Conservation (phyloP, 2,797 vertebrate genomes). For the Hoplostethus mediterraneus region DNA sequence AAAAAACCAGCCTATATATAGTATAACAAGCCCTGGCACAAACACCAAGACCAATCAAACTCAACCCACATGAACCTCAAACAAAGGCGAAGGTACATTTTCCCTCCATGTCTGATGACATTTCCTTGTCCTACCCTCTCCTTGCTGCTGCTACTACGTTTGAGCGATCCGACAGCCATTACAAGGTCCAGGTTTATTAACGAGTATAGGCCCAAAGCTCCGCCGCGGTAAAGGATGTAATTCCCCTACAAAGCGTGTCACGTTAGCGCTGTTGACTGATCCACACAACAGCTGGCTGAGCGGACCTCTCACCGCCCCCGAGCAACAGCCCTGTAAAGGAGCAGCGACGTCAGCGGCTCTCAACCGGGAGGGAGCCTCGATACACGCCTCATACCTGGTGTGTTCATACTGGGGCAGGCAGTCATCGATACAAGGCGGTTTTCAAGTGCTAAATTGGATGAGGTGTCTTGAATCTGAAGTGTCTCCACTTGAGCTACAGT, state of each 20-base stretch:
- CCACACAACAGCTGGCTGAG: constrained; percentile 94
- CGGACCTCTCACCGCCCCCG: constrained; percentile 87
- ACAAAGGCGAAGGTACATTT: constrained; percentile 92
- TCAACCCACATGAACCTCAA: constrained; percentile 89
- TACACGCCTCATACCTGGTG: constrained; percentile 85
- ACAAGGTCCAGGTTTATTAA: constrained; percentile 96
- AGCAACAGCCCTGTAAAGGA: constrained; percentile 89
- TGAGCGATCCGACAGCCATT: constrained; percentile 94
- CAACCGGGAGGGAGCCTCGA: constrained; percentile 89
- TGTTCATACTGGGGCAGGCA: constrained; percentile 74
- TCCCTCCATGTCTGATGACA: constrained; percentile 89
- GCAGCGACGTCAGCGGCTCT: constrained; percentile 88
- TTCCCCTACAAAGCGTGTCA: constrained; percentile 92
- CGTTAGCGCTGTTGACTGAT: constrained; percentile 94
- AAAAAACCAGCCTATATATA: constrained; percentile 61
- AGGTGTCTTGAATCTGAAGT: constrained; percentile 81
- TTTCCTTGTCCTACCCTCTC: constrained; percentile 82
- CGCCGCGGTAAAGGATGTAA: constrained; percentile 90
- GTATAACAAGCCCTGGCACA: constrained; percentile 80
- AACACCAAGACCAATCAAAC: constrained; percentile 84
- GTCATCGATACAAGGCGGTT: constrained; percentile 93
- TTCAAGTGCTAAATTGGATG: constrained; percentile 92
- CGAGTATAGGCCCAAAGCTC: constrained; percentile 91
- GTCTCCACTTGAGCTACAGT: constrained; percentile 84
- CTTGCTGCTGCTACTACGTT: constrained; percentile 89